Percentiles rank a stretch among this genome's conserved stretches.
Evolutionary conservation across 1,140 invertebrate genomes (phyloP).

Genomic region (Dryas iulia): DNA sequence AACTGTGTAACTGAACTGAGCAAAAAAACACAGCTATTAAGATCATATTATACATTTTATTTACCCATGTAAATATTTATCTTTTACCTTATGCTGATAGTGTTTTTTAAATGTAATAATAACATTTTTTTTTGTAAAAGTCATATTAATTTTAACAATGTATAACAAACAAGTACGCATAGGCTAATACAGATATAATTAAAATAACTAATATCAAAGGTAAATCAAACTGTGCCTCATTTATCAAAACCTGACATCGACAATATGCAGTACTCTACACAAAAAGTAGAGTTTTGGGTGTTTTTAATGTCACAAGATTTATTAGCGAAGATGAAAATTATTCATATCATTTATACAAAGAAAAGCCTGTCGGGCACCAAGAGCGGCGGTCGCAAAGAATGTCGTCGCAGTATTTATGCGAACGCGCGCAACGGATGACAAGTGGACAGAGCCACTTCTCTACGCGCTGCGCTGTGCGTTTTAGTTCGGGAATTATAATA

Average conservation of each 20-base stretch:
- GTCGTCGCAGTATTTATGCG: slow-evolving; percentile 63
- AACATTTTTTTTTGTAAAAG: too few species aligned
- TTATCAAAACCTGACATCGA: background rate
- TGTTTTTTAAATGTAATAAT: too few species aligned
- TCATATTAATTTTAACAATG: too few species aligned
- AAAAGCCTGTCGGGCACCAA: slow-evolving; percentile 47
- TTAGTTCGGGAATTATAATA: slow-evolving; percentile 21
- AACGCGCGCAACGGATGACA: slow-evolving; percentile 53
- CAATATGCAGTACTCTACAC: background rate
- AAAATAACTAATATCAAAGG: too few species aligned
- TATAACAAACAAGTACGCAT: too few species aligned
- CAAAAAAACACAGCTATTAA: too few species aligned
- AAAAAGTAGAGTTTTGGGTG: slow-evolving; percentile 2
- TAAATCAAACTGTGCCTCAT: background rate
- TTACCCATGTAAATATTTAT: too few species aligned
- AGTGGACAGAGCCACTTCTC: slow-evolving; percentile 58
- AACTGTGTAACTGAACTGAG: too few species aligned
- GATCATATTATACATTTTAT: too few species aligned
- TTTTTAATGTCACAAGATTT: slow-evolving; percentile 10
- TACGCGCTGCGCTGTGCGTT: slow-evolving; percentile 53
- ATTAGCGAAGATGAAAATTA: slow-evolving; percentile 19
- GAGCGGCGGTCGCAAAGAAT: slow-evolving; percentile 66
- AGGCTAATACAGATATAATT: too few species aligned
- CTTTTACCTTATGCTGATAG: too few species aligned
- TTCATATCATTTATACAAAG: slow-evolving; percentile 31